Conservation (phyloP, 1,140 invertebrate species). For the Temnothorax curvispinosus region DNA sequence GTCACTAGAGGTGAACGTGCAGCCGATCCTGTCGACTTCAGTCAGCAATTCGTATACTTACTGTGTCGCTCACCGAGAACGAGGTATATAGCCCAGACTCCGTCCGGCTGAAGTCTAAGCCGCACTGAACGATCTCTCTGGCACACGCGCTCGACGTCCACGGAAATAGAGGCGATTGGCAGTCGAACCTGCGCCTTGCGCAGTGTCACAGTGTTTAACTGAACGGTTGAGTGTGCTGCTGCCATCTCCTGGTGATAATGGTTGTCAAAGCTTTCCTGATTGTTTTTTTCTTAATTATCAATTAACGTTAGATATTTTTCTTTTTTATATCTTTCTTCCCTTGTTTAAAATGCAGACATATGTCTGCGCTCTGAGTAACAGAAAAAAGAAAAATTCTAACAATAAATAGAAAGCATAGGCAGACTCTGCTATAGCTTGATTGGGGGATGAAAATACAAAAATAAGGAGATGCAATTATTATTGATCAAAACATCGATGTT, state of each 20-base stretch:
- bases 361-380: background rate
- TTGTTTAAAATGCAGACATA: background rate
- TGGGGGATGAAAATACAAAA: background rate
- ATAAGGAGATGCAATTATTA: background rate
- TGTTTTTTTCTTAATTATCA: slow-evolving; percentile 41
- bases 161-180: slow-evolving; percentile 73
- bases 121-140: slow-evolving; percentile 71
- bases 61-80: slow-evolving; percentile 64
- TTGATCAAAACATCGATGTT: background rate
- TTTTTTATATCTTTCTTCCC: background rate
- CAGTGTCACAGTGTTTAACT: background rate
- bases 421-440: background rate
- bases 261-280: background rate
- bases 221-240: background rate
- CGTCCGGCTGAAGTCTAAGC: slow-evolving; percentile 78
- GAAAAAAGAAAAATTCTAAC: background rate
- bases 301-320: slow-evolving; percentile 48
- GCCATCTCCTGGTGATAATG: slow-evolving; percentile 56
- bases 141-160: slow-evolving; percentile 77
- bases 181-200: slow-evolving; percentile 39
- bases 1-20: background rate
- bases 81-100: slow-evolving; percentile 66
- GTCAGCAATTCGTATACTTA: slow-evolving; percentile 72
- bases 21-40: slow-evolving; percentile 33
- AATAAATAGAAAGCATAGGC: background rate